Conservation (phyloP, 2,797 vertebrate genomes). For the Numenius phaeopus region DNA sequence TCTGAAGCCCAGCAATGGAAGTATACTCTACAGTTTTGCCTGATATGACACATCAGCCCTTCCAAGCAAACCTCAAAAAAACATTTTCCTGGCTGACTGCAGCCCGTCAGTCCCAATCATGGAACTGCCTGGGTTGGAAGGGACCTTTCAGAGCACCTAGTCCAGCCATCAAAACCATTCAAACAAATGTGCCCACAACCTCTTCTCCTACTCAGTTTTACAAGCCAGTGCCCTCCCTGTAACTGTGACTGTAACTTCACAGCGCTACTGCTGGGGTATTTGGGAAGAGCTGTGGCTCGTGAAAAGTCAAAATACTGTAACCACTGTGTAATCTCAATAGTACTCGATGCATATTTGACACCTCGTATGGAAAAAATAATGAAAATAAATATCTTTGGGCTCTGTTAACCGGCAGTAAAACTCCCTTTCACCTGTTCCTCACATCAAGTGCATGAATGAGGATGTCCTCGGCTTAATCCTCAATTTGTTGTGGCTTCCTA, state of each 20-base stretch:
- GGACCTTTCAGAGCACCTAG: no score
- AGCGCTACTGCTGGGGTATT: not conserved
- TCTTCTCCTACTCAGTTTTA: not conserved
- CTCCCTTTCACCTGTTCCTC: not conserved
- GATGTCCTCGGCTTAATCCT: not conserved
- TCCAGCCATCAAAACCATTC: not conserved
- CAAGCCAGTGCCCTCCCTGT: not conserved
- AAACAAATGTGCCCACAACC: not conserved
- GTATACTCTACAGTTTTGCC: not conserved
- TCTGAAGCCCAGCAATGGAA: not conserved
- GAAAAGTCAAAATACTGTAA: not conserved
- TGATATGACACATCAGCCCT: not conserved
- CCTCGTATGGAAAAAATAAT: not conserved
- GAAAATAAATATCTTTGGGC: not conserved
- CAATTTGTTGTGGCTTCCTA: not conserved
- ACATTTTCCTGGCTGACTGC: not conserved
- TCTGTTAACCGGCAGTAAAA: not conserved
- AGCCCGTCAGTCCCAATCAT: not conserved
- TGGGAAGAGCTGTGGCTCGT: not conserved
- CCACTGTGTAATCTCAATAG: not conserved
- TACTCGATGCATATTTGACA: not conserved
- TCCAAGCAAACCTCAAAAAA: not conserved
- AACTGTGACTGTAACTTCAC: not conserved
- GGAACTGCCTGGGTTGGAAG: no score
- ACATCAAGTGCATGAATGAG: not conserved